phyloP scores from a whole-genome alignment of 30 jellyfish, hydroid and myxozoan species.

The Rhopilema esculentum region DNA sequence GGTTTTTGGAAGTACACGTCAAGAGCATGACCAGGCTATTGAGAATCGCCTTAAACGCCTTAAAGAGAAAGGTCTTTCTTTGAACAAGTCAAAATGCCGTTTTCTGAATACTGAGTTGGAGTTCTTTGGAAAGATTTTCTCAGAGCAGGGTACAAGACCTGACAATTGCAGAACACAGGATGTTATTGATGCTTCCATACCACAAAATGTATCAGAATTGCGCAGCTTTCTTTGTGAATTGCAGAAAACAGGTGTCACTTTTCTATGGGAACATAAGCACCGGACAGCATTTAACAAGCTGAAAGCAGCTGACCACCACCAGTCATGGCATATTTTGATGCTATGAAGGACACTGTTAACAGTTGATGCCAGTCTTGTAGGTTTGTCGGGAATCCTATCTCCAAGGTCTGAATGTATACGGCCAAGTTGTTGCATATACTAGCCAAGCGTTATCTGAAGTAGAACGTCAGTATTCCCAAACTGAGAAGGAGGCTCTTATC shows the following conservation, averaged over 20 bases:
- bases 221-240: constrained; percentile 20
- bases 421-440: too few relatives aligned
- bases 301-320: constrained; percentile 11
- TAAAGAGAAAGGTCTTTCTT: constrained; percentile 20
- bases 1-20: too few relatives aligned
- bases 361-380: constrained; percentile 22
- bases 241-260: constrained; percentile 12
- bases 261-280: constrained; percentile 10
- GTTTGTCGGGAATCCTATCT: constrained; percentile 12
- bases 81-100: constrained; percentile 40
- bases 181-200: background rate
- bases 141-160: constrained; percentile 41
- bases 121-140: constrained; percentile 26
- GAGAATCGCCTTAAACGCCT: constrained; percentile 26
- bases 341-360: constrained; percentile 12
- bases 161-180: constrained; percentile 24
- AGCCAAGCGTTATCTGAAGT: constrained; percentile 45
- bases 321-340: constrained; percentile 25
- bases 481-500: constrained; percentile 55
- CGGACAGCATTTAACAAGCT: constrained; percentile 14
- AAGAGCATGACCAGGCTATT: too few relatives aligned
- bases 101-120: constrained; percentile 12
- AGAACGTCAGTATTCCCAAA: constrained; percentile 48
- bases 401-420: constrained; percentile 12
- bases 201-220: constrained; percentile 12